Base-by-base conservation (phyloP, 2,888 invertebrate species). In the Megastigmus dorsalis region DNA sequence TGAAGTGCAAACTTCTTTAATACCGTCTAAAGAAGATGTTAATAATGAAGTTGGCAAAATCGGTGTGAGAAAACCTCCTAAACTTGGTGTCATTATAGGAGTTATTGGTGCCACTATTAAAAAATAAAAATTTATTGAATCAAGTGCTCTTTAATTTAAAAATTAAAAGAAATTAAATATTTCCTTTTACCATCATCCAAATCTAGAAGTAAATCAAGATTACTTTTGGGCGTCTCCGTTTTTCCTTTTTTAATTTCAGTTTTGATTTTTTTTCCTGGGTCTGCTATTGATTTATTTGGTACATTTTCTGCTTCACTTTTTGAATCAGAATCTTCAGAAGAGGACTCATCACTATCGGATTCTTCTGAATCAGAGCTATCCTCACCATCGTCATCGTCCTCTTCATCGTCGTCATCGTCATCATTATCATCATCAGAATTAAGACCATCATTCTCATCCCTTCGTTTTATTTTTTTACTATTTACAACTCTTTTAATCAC, bases 141-240 rank as follows among this genome's bases (percentile, higher is more conserved):
- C 38, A 67, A 13, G n/a, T n/a, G n/a, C n/a, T n/a, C n/a, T 23
- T 26, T 28, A 57, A 62, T 36, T 15, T 30, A 50, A 26, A 62
- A 23, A 57, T 48, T 60, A 5, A 60, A 62, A 52, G 62, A 26
- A 55, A 54, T 26, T 26, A 66, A 62, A 67, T 18, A 20, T 41
- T 26, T 55, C 20, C 45, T 83, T 84, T 92, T 92, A 90, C 91
- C 89, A 81, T 92, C 91, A 85, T 95, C 95, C 79, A 97, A 89
- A 84, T 97, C 97, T 43, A 97, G 87, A 9, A 97, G 89, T 15
- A 97, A 89, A 88, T 97, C 97, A 77, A 96, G 88, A 88, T 95
- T 95, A 4, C 93, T 91, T 82, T 90, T 91, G 9, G 83, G 89
- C 84, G 92, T 90, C 84, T 89, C 88, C 79, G 81, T 38, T 36